A percentile compares a stretch with the other conserved stretches of the same genome.
Evolutionary conservation across 2,888 invertebrate species (phyloP).

Genomic region (Lobophora halterata): DNA sequence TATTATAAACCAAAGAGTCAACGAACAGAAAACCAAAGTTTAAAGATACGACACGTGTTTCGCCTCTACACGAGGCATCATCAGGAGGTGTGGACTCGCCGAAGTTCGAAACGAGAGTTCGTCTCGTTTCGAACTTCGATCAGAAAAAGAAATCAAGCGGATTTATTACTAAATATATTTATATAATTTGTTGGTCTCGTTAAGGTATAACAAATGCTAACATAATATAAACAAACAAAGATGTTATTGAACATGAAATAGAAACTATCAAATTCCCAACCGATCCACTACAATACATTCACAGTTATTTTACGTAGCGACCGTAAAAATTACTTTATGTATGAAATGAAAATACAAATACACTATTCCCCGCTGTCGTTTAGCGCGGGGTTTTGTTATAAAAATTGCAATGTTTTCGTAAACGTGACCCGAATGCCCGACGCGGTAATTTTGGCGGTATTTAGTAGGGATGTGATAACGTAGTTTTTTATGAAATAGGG

Average conservation of each 20-base stretch:
- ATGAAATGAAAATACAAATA: slow-evolving; percentile 26
- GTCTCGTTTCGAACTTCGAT: too few relatives aligned
- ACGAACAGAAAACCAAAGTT: too few relatives aligned
- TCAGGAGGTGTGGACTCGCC: too few relatives aligned
- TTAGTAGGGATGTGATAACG: slow-evolving; percentile 7
- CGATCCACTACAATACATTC: slow-evolving; percentile 10
- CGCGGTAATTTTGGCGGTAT: slow-evolving; percentile 27
- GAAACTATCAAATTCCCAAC: neutral
- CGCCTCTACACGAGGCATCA: too few relatives aligned
- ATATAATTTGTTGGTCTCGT: neutral
- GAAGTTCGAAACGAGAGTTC: too few relatives aligned
- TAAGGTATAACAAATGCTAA: too few relatives aligned
- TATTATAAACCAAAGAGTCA: too few relatives aligned
- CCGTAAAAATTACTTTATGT: slow-evolving; percentile 26
- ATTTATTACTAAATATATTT: too few relatives aligned
- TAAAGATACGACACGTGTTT: too few relatives aligned
- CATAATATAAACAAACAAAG: neutral
- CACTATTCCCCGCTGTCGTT: slow-evolving; percentile 29
- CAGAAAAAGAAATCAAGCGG: neutral
- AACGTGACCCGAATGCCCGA: slow-evolving; percentile 44
- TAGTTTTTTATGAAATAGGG: neutral
- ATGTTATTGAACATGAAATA: neutral
- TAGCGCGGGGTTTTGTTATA: slow-evolving; percentile 41
- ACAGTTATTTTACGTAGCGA: slow-evolving; percentile 20
- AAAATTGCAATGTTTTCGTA: slow-evolving; percentile 52